Base-by-base conservation (phyloP, 2,888 invertebrate species). In the Lydus trimaculatus region DNA sequence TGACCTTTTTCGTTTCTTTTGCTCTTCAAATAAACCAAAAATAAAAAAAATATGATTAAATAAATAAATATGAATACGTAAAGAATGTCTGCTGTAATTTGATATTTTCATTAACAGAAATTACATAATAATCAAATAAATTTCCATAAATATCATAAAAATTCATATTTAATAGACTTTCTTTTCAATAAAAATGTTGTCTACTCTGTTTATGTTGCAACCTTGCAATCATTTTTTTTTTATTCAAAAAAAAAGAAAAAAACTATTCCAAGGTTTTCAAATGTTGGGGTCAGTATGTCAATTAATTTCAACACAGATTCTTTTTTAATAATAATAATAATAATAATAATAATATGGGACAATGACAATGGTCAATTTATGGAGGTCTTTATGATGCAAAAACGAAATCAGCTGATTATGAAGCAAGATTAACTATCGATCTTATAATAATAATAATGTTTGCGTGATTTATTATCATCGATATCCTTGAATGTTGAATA, bases 271-370 rank as follows among this genome's bases (percentile, higher is more conserved):
- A 72, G 72, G 72, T 67, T 68, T 39, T 28, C 11, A 59, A 69
- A 70, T 64, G 48, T 65, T 63, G 52, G 61, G 73, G 73, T 73
- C 65, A 73, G 70, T 73, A 62, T 72, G 73, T 73, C 73, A 73
- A 73, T 70, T 71, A 68, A 58, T 69, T 69, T 69, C 65, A 65
- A 56, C 69, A 67, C 59, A 56, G 66, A 64, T 8, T 17, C 11
- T 43, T 43, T 43, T 17, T 39, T 39, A 7, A 15, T 13, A 13
- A 39, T n/a, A n/a, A n/a, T n/a, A n/a, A n/a, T n/a, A n/a, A n/a
- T n/a, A n/a, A n/a, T n/a, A n/a, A n/a, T n/a, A n/a, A 3, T 28
- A 28, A 28, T 28, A 28, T 28, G 28, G 28, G 4, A 28, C 28
- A 28, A 28, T 28, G 28, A 33, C 2, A 5, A 33, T 33, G 9